These are phyloP conservation scores for Squalus acanthias DNA, from an alignment of 2,797 vertebrate genomes.

Conservation along the genomic window DNA sequence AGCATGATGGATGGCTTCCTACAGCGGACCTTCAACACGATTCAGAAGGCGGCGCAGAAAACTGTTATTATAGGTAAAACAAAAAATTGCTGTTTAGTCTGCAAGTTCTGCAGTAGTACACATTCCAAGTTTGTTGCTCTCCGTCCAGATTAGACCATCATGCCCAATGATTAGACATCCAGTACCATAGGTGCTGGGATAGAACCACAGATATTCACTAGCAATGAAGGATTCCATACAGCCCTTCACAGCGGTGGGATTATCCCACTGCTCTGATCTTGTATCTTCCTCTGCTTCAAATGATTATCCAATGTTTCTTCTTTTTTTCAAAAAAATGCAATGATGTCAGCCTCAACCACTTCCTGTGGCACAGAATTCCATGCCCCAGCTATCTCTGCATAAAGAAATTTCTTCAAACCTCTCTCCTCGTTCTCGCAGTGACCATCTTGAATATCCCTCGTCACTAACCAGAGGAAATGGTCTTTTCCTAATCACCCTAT, in stretches of 20 bases:
- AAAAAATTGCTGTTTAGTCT: not conserved
- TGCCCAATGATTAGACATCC: not conserved
- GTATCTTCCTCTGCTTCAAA: not conserved
- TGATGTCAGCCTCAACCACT: not conserved
- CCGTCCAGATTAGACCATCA: not conserved
- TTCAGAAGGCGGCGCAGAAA: constrained; percentile 46
- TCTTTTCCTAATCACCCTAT: not conserved
- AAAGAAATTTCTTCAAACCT: not conserved
- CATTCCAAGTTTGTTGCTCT: not conserved
- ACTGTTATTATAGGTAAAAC: constrained; percentile 49
- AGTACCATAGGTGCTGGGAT: not conserved
- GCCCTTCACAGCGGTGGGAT: not conserved
- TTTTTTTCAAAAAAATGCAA: not conserved
- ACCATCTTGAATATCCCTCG: not conserved
- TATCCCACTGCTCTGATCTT: not conserved
- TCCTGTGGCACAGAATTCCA: not conserved
- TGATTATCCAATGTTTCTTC: not conserved
- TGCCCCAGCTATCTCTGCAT: not conserved
- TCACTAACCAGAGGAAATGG: not conserved
- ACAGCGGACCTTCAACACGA: constrained; percentile 24
- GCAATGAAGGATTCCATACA: not conserved
- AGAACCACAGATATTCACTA: not conserved
- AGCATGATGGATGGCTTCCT: constrained; percentile 19
- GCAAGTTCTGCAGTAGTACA: not conserved
- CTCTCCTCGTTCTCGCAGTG: not conserved